Evolutionary conservation across 2,888 invertebrate genomes (phyloP).

Genomic region (Drosophila multiciliata): DNA sequence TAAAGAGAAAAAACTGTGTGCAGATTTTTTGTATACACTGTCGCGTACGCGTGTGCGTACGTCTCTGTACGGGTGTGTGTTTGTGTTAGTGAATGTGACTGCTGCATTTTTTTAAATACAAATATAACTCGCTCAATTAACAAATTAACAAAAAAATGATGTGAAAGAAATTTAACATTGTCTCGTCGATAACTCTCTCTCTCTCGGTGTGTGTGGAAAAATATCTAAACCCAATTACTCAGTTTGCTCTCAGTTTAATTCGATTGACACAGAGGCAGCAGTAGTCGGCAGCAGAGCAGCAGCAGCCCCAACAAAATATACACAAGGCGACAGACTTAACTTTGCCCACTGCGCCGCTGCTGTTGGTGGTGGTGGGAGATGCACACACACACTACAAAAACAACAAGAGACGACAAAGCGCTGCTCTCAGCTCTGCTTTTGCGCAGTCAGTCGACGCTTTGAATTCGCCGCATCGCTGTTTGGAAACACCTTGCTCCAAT

Average conservation of each 20-base stretch:
- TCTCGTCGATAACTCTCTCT: slow-evolving; percentile 30
- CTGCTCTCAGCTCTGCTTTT: slow-evolving; percentile 65
- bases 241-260: slow-evolving; percentile 79
- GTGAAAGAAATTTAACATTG: slow-evolving; percentile 61
- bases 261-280: slow-evolving; percentile 72
- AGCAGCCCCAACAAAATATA: slow-evolving; percentile 54
- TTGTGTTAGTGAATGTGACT: slow-evolving; percentile 35
- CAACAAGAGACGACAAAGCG: slow-evolving; percentile 37
- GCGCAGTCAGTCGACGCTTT: slow-evolving; percentile 59
- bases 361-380: slow-evolving; percentile 61
- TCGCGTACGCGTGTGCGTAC: slow-evolving; percentile 38
- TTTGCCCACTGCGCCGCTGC: slow-evolving; percentile 39
- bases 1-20: slow-evolving; percentile 62
- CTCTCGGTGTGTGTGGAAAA: slow-evolving; percentile 73
- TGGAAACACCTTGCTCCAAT: slow-evolving; percentile 80
- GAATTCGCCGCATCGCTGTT: slow-evolving; percentile 68
- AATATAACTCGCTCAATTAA: slow-evolving; percentile 29
- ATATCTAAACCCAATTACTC: slow-evolving; percentile 82
- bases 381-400: slow-evolving; percentile 41
- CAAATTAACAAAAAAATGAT: slow-evolving; percentile 57
- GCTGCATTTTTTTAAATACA: slow-evolving; percentile 18
- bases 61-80: slow-evolving; percentile 6
- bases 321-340: slow-evolving; percentile 63
- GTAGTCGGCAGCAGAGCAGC: slow-evolving; percentile 53
- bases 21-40: slow-evolving; percentile 80